Base-by-base conservation (phyloP, 2,797 vertebrate species). In the Sardinella longiceps region DNA sequence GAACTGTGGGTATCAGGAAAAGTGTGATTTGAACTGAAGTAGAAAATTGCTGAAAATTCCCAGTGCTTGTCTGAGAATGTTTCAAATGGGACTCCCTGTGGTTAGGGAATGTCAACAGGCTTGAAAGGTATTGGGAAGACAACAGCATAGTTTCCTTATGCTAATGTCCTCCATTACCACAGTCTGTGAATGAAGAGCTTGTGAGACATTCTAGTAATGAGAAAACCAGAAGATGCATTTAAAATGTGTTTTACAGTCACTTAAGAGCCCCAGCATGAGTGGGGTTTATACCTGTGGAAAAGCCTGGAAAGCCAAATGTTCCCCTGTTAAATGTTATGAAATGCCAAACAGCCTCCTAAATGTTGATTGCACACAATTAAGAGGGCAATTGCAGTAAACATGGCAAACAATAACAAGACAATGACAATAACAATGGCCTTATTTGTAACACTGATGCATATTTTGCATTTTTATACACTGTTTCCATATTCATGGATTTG, bases 211-310 rank as follows among this genome's bases (percentile, higher is more conserved):
- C 60, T 30, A 5, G 45, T 89, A 87, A 94, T 92, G 92, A 92
- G 91, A 90, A 93, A 95, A 93, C 82, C 94, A 94, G 94, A 87
- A 92, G 92, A 91, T 90, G 84, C 85, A 25, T 92, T 94, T 92
- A 92, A 93, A 91, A 85, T 77, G 90, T 84, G 77, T 91, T 92
- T 91, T 88, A 88, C 90, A 91, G 91, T 89, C 85, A 87, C 93
- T 89, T 92, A 92, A 94, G 88, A 88, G 90, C 87, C 91, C 89
- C 87, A 85, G 85, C 84, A 82, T 0, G 50, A 82, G 46, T 12
- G 48, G 51, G 80, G 20, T 56, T 53, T 58, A 51, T 77, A 74
- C 80, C 84, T 56, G 14, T 77, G 56, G 46, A 82, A 82, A 83
- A 20, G 23, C 18, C 11, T 39, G 33, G 43, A 20, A 43, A 43